Conservation (phyloP, 2,113 vertebrate genomes). For the Kryptolebias marmoratus region DNA sequence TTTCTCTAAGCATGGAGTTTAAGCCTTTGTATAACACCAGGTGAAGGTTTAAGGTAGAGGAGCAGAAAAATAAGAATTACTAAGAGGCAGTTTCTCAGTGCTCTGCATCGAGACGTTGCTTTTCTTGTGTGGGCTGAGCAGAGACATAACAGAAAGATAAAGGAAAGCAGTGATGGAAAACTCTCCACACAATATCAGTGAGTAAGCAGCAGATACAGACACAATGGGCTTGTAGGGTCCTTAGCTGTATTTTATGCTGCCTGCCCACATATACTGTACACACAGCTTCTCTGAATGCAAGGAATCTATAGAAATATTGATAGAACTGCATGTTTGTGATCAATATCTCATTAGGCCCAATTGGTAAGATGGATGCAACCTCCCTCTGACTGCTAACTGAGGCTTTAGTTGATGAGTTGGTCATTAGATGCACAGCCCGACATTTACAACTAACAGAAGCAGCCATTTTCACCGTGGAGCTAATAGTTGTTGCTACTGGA, state of each 20-base stretch:
- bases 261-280: slow-evolving; percentile 11
- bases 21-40: neutral
- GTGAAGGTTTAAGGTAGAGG: neutral
- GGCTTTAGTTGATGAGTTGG: slow-evolving; percentile 52
- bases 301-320: slow-evolving; percentile 68
- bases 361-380: slow-evolving; percentile 70
- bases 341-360: slow-evolving; percentile 78
- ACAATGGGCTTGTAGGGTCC: slow-evolving; percentile 13
- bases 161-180: slow-evolving; percentile 13
- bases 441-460: slow-evolving; percentile 49
- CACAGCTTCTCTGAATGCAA: slow-evolving; percentile 1
- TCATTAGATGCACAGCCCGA: slow-evolving; percentile 64
- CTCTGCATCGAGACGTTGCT: slow-evolving; percentile 26
- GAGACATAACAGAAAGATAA: slow-evolving; percentile 11
- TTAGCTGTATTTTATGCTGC: slow-evolving; percentile 33
- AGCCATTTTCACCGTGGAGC: slow-evolving; percentile 49
- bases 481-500: slow-evolving; percentile 62
- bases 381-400: slow-evolving; percentile 50
- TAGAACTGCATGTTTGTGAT: slow-evolving; percentile 64
- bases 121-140: slow-evolving; percentile 43
- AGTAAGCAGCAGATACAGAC: slow-evolving; percentile 8
- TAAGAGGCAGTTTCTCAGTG: slow-evolving; percentile 17
- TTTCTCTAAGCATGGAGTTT: neutral
- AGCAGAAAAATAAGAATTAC: slow-evolving; percentile 2
- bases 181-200: slow-evolving; percentile 27